Percentiles rank a stretch among this genome's conserved stretches.
These are phyloP conservation scores for Drosophila repleta DNA, from an alignment of 1,140 invertebrate species.

Conservation along the genomic window DNA sequence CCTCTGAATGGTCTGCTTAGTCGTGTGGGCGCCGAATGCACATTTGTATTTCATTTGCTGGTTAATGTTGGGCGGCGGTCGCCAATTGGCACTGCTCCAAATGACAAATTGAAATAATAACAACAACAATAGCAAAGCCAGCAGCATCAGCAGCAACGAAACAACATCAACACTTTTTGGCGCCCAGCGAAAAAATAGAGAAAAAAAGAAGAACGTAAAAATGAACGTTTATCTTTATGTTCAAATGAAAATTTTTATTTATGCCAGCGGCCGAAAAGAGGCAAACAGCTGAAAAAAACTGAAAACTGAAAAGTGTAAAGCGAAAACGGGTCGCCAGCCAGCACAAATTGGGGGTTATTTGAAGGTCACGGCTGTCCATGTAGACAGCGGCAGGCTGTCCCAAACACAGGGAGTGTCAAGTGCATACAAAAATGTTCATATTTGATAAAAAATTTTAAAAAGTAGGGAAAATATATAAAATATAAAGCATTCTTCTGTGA, in stretches of 20 bases:
- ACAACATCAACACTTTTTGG: conserved; percentile 38
- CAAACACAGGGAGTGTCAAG: background rate
- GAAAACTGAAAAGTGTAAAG: conserved; percentile 33
- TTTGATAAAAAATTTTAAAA: background rate
- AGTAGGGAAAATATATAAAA: background rate
- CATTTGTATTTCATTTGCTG: conserved; percentile 65
- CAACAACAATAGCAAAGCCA: conserved; percentile 33
- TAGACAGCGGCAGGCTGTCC: conserved; percentile 12
- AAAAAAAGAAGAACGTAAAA: conserved; percentile 43
- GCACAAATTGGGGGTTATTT: conserved; percentile 68
- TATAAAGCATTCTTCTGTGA: background rate
- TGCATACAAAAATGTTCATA: conserved; percentile 23
- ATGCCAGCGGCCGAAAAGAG: conserved; percentile 69
- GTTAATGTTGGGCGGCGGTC: conserved; percentile 66
- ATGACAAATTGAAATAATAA: conserved; percentile 80
- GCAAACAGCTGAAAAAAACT: conserved; percentile 56
- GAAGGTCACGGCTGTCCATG: conserved; percentile 62
- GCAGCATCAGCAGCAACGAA: conserved; percentile 22
- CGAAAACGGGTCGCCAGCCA: conserved; percentile 50
- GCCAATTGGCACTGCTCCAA: conserved; percentile 71
- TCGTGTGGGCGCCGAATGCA: conserved; percentile 46
- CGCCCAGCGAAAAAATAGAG: conserved; percentile 12
- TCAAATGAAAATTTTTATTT: conserved; percentile 81
- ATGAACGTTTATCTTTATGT: conserved; percentile 77
- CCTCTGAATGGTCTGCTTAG: conserved; percentile 4